A percentile compares a stretch with the other conserved stretches of the same genome.
Conservation (phyloP, 2,113 vertebrate species). For the Passer domesticus region DNA sequence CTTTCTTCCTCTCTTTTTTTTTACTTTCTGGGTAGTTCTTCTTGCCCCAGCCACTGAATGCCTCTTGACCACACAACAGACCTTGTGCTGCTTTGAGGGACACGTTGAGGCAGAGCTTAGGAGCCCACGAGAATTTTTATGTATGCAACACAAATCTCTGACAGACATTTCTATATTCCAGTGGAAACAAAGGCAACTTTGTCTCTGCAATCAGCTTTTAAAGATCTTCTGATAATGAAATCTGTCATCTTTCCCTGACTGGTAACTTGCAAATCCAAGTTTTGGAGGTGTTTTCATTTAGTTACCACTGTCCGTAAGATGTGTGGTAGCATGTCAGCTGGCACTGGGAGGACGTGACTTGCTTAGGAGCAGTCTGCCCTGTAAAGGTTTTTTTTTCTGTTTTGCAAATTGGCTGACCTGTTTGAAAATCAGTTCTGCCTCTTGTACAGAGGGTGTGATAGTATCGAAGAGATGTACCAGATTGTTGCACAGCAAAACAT, state of each 20-base stretch:
- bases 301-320: background rate
- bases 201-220: background rate
- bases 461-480: constrained; percentile 20
- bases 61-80: background rate
- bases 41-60: background rate
- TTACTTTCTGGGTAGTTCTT: background rate
- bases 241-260: background rate
- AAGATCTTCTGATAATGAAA: background rate
- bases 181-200: background rate
- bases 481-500: background rate
- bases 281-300: background rate
- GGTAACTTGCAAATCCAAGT: background rate
- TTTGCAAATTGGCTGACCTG: background rate
- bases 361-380: background rate
- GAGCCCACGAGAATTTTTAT: background rate
- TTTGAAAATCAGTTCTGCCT: constrained; percentile 10
- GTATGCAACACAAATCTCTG: background rate
- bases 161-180: background rate
- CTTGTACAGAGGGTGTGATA: background rate
- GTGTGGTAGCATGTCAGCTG: background rate
- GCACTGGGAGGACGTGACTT: background rate
- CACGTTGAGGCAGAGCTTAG: background rate
- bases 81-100: background rate
- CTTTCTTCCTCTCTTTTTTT: background rate
- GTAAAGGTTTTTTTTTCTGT: background rate